Evolutionary conservation across 2,888 invertebrate species (phyloP).

Genomic region (Ophion costatus): DNA sequence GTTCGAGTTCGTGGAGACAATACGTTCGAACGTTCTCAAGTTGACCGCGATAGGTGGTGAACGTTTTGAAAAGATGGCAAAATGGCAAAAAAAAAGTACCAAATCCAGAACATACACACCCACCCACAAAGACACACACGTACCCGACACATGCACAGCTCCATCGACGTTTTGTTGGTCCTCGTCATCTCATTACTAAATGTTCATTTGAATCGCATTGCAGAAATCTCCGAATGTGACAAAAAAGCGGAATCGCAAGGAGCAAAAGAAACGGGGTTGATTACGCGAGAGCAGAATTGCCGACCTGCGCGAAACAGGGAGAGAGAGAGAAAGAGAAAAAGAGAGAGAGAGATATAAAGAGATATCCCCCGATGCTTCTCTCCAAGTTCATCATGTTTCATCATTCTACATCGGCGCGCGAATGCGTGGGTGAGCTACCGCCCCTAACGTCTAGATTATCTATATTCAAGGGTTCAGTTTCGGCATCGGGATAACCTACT

Average conservation of each 20-base stretch:
- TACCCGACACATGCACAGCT: slow-evolving; percentile 66
- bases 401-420: slow-evolving; percentile 76
- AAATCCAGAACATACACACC: neutral
- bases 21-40: too few relatives aligned
- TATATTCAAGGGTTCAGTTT: slow-evolving; percentile 87
- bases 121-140: neutral
- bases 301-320: slow-evolving; percentile 29
- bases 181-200: slow-evolving; percentile 78
- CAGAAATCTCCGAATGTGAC: slow-evolving; percentile 75
- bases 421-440: slow-evolving; percentile 78
- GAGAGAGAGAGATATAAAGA: slow-evolving; percentile 46
- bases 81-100: neutral
- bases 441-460: slow-evolving; percentile 81
- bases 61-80: neutral
- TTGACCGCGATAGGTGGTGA: too few relatives aligned
- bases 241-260: slow-evolving; percentile 50
- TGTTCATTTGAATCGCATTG: slow-evolving; percentile 82
- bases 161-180: slow-evolving; percentile 71
- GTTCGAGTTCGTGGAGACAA: too few relatives aligned
- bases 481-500: slow-evolving; percentile 89
- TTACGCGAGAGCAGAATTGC: slow-evolving; percentile 18
- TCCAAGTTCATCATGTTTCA: slow-evolving; percentile 80
- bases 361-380: slow-evolving; percentile 58
- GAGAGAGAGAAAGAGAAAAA: slow-evolving; percentile 42
- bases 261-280: slow-evolving; percentile 46